Evolutionary conservation across 2,113 vertebrate species (phyloP).

Genomic region (Cochlearius cochlearius): DNA sequence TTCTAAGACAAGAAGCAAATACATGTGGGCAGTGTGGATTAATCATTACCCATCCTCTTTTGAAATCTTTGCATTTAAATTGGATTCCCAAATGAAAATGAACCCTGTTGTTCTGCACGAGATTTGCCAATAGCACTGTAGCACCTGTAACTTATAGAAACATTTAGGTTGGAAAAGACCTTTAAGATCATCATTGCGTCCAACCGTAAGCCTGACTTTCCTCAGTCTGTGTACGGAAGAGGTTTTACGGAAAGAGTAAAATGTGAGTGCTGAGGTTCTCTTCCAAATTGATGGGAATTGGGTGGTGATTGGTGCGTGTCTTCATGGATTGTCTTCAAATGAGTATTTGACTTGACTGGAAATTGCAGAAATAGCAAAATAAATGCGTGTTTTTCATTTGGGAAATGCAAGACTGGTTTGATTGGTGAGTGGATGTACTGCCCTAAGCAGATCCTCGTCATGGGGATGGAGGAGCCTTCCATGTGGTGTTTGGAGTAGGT

Average conservation of each 20-base stretch:
- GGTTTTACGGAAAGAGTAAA: not conserved
- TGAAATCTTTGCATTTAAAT: not conserved
- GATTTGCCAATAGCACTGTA: not conserved
- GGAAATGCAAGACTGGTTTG: not conserved
- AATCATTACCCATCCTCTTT: not conserved
- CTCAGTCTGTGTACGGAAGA: not conserved
- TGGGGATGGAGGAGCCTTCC: not conserved
- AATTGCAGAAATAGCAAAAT: not conserved
- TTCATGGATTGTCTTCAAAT: not conserved
- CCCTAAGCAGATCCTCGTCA: not conserved
- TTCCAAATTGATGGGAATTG: not conserved
- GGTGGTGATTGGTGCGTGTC: not conserved
- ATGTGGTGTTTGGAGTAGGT: not conserved
- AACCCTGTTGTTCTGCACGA: not conserved
- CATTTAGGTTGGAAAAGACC: not conserved
- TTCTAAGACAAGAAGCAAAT: not conserved
- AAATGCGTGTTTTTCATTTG: fast-evolving
- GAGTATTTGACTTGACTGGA: not conserved
- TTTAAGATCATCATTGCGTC: not conserved
- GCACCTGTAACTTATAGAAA: not conserved
- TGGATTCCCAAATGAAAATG: not conserved
- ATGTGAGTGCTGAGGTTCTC: not conserved
- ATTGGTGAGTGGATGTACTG: not conserved
- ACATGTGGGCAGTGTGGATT: not conserved
- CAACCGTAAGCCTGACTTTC: not conserved